phyloP scores from a whole-genome alignment of 2,113 vertebrate genomes.

The Podiceps cristatus region DNA sequence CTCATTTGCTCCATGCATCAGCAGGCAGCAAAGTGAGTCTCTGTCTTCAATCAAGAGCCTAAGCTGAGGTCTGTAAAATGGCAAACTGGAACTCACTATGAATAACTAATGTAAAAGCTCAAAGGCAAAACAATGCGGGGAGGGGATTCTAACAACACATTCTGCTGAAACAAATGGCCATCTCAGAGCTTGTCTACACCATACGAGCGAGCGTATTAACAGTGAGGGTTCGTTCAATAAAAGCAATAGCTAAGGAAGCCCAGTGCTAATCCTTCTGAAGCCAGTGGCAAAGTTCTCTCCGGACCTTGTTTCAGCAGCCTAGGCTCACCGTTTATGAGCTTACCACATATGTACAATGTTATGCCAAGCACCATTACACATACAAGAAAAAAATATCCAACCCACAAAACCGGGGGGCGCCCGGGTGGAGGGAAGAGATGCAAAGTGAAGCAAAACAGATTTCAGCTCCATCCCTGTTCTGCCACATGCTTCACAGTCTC shows the following conservation, averaged over 20 bases:
- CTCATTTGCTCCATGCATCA: conserved; percentile 15
- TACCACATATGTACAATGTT: background rate
- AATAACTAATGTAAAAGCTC: conserved; percentile 50
- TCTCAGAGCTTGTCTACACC: conserved; percentile 29
- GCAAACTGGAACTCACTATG: conserved; percentile 46
- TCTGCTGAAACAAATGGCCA: conserved; percentile 35
- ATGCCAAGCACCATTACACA: background rate
- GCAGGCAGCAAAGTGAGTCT: conserved; percentile 37
- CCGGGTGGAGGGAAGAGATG: background rate
- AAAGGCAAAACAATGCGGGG: conserved; percentile 39
- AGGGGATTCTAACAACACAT: conserved; percentile 13
- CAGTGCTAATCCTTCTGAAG: conserved; percentile 3
- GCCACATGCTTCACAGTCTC: background rate
- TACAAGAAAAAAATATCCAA: background rate
- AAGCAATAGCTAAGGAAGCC: conserved; percentile 1
- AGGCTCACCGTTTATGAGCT: background rate
- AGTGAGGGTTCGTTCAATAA: background rate
- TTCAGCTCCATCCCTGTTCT: background rate
- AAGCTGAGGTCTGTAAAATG: conserved; percentile 41
- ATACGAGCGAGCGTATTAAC: background rate
- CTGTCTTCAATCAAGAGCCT: conserved; percentile 60
- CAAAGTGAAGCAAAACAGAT: background rate
- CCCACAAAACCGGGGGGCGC: background rate
- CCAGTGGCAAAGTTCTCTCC: background rate
- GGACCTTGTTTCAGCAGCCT: background rate